Evolutionary conservation across 2,113 vertebrate species (phyloP).

Genomic region (Vombatus ursinus): DNA sequence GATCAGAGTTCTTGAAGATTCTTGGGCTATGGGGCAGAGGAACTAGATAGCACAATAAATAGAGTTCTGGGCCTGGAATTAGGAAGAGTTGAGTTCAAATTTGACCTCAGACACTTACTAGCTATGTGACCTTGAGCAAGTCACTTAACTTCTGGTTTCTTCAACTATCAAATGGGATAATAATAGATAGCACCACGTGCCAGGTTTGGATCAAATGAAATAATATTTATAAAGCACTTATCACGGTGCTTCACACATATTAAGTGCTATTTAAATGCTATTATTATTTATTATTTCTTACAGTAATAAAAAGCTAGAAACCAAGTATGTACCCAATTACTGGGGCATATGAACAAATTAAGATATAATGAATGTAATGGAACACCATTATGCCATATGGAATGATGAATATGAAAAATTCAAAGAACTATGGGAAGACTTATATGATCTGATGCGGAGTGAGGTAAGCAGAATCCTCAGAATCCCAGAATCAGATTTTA

Average conservation of each 20-base stretch:
- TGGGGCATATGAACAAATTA: neutral
- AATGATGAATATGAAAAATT: neutral
- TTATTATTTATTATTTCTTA: too few species aligned
- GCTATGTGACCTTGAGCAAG: neutral
- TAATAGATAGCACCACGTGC: neutral
- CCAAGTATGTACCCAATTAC: neutral
- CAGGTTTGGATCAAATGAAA: neutral
- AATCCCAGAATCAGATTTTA: neutral
- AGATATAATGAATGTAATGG: neutral
- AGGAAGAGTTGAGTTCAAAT: neutral
- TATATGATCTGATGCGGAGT: neutral
- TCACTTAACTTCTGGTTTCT: neutral
- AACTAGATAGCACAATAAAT: neutral
- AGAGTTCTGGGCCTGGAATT: neutral
- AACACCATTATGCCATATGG: neutral
- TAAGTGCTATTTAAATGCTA: neutral
- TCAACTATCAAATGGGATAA: neutral
- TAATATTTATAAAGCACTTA: neutral
- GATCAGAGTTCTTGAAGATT: neutral
- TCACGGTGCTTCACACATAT: neutral
- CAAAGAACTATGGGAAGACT: neutral
- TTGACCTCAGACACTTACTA: neutral
- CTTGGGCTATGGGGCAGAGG: neutral
- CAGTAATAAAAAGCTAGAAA: neutral
- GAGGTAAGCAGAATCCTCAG: neutral